phyloP scores from a whole-genome alignment of 1,140 invertebrate species.

The Drosophila pruinosa region DNA sequence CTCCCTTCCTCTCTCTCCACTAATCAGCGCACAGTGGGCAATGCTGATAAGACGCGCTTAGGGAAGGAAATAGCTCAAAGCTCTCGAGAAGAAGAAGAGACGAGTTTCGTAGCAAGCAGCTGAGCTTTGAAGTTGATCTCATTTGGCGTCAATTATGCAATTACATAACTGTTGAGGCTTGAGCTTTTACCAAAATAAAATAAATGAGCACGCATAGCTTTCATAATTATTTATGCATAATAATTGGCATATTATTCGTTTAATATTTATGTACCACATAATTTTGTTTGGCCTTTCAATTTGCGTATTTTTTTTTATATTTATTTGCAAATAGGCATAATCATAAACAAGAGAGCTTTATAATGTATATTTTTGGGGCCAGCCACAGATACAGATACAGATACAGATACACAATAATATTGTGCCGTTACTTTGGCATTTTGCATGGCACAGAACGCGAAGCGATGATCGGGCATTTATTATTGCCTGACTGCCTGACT shows the following conservation, averaged over 20 bases:
- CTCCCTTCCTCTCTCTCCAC: background rate
- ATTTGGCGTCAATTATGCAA: slow-evolving; percentile 12
- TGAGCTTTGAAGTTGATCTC: slow-evolving; percentile 13
- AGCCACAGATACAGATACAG: slow-evolving; percentile 8
- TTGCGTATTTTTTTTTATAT: background rate
- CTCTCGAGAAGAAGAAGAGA: background rate
- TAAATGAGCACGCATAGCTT: slow-evolving; percentile 4
- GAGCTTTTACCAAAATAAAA: slow-evolving; percentile 21
- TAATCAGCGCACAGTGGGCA: background rate
- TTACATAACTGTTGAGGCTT: background rate
- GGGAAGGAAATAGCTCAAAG: slow-evolving; percentile 7
- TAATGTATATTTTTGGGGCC: slow-evolving; percentile 7
- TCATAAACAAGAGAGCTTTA: slow-evolving; percentile 30
- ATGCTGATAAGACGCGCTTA: slow-evolving; percentile 4
- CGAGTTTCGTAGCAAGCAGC: background rate
- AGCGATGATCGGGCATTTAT: slow-evolving; percentile 27
- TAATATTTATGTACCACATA: slow-evolving; percentile 18
- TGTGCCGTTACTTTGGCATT: slow-evolving; percentile 46
- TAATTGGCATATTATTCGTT: slow-evolving; percentile 28
- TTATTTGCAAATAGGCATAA: slow-evolving; percentile 4
- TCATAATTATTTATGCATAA: slow-evolving; percentile 11
- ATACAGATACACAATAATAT: slow-evolving; percentile 1
- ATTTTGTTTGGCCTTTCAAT: slow-evolving; percentile 28
- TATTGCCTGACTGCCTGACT: background rate
- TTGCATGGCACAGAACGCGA: slow-evolving; percentile 14